These are phyloP conservation scores for Celastrina argiolus DNA, from an alignment of 2,888 invertebrate species.

Conservation along the genomic window DNA sequence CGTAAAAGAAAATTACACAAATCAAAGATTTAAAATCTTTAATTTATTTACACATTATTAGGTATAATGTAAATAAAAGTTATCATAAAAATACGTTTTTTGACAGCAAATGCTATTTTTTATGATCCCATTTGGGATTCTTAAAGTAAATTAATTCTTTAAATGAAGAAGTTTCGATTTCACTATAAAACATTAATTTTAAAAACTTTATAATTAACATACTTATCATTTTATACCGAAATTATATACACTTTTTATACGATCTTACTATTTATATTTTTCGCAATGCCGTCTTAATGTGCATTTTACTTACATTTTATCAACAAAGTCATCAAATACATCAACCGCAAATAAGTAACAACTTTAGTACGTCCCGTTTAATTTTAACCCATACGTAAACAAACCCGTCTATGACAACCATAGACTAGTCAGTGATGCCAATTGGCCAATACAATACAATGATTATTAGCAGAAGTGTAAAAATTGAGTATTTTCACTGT, in stretches of 20 bases:
- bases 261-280: not conserved
- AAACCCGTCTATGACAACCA: too few relatives aligned
- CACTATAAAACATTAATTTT: not conserved
- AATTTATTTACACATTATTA: not conserved
- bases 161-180: not conserved
- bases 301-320: not conserved
- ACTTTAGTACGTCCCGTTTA: too few relatives aligned
- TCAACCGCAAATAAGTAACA: not conserved
- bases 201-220: not conserved
- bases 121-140: too few relatives aligned
- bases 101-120: not conserved
- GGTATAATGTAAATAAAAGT: not conserved
- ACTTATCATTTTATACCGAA: not conserved
- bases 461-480: too few relatives aligned
- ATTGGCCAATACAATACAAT: too few relatives aligned
- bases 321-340: not conserved
- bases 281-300: not conserved
- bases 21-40: constrained; percentile 6
- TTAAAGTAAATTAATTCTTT: too few relatives aligned
- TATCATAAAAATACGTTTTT: not conserved
- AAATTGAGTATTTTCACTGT: too few relatives aligned
- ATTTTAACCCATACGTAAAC: too few relatives aligned
- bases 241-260: not conserved
- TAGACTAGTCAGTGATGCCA: not conserved
- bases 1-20: not conserved